Conservation (phyloP, 1,140 invertebrate species). For the Drosophila simulans region DNA sequence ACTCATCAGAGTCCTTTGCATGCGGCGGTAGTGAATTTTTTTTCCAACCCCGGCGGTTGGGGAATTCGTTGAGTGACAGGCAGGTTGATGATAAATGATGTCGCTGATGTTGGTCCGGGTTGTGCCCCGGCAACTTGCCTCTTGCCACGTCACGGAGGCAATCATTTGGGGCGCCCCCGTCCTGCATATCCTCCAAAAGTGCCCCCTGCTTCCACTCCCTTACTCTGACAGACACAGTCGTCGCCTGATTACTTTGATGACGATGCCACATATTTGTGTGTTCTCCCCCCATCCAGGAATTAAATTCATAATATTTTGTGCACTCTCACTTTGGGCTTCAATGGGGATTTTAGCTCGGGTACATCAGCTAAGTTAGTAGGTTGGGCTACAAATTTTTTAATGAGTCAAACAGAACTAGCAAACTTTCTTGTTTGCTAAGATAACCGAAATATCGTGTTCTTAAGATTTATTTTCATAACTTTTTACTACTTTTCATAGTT, state of each 20-base stretch:
- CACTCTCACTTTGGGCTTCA: slow-evolving; percentile 54
- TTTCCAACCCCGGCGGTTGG: slow-evolving; percentile 9
- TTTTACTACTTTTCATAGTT: too few species aligned
- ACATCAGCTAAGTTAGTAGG: not conserved
- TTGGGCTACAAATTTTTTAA: too few species aligned
- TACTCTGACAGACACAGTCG: slow-evolving; percentile 57
- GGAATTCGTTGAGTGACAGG: slow-evolving; percentile 76
- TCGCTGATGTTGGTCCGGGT: slow-evolving; percentile 75
- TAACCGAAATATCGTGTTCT: not conserved
- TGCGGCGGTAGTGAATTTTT: slow-evolving; percentile 43
- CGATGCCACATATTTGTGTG: slow-evolving; percentile 77
- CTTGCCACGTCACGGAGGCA: slow-evolving; percentile 77
- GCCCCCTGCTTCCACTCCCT: slow-evolving; percentile 37
- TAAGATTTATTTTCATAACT: not conserved
- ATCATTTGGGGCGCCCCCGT: slow-evolving; percentile 61
- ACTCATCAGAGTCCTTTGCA: slow-evolving; percentile 72
- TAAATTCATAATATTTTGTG: slow-evolving; percentile 65
- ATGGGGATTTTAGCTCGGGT: not conserved
- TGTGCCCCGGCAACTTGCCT: slow-evolving; percentile 26
- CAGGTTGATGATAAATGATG: slow-evolving; percentile 85
- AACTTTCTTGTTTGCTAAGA: too few species aligned
- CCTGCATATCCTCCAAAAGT: slow-evolving; percentile 19
- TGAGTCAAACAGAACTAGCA: too few species aligned
- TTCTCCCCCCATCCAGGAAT: slow-evolving; percentile 1
- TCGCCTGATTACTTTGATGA: slow-evolving; percentile 81